Evolutionary conservation across 2,113 vertebrate genomes (phyloP).

Genomic region (Perca flavescens): DNA sequence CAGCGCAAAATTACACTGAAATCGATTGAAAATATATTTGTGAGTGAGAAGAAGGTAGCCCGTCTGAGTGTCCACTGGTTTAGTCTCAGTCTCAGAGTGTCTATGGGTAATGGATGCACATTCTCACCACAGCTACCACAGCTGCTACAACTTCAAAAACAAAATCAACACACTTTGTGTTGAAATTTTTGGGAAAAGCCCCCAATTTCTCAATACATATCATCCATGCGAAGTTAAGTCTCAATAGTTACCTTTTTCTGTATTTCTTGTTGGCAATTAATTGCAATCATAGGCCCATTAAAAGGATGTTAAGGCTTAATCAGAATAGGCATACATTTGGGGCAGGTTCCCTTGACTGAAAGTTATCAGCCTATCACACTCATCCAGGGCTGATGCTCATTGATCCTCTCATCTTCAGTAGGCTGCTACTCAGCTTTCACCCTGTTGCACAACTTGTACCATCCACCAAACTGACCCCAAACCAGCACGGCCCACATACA

Average conservation of each 20-base stretch:
- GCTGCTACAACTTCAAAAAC: neutral
- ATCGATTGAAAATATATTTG: neutral
- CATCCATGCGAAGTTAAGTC: neutral
- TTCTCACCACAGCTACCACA: neutral
- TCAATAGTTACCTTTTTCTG: neutral
- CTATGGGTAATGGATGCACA: neutral
- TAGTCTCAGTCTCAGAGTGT: neutral
- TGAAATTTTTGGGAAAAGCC: neutral
- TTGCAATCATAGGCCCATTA: neutral
- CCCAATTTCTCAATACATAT: neutral
- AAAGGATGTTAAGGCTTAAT: too few species aligned
- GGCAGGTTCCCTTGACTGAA: too few species aligned
- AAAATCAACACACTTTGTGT: neutral
- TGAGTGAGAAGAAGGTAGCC: neutral
- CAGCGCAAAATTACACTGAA: neutral
- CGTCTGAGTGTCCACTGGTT: neutral
- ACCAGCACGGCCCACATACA: neutral
- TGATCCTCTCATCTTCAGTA: too few species aligned
- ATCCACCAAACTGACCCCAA: neutral
- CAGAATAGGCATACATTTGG: neutral
- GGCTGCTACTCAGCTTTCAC: neutral
- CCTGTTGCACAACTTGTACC: neutral
- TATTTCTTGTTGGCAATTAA: neutral
- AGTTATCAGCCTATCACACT: too few species aligned
- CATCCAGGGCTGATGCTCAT: too few species aligned